A percentile compares a stretch with the other conserved stretches of the same genome.
phyloP scores from a whole-genome alignment of 2,888 invertebrate genomes.

The Euclidia mi region DNA sequence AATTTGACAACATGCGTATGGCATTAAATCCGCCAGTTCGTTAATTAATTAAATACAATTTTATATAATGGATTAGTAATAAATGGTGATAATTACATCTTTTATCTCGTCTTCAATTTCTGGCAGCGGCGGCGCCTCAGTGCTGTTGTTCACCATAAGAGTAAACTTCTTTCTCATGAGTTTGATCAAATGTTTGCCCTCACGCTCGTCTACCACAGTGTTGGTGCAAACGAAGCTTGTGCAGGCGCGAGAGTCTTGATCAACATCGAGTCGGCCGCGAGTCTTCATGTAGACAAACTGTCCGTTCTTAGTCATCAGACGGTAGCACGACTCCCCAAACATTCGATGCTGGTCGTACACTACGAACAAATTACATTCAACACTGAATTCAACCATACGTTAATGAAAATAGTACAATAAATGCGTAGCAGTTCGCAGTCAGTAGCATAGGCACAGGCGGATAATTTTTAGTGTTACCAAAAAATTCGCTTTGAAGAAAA shows the following conservation, averaged over 20 bases:
- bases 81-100: constrained; percentile 56
- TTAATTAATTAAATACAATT: no score
- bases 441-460: no score
- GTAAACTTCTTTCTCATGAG: constrained; percentile 94
- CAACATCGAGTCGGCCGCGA: constrained; percentile 94
- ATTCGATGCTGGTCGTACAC: constrained; percentile 95
- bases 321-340: constrained; percentile 95
- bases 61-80: neutral
- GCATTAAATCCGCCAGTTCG: no score
- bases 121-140: constrained; percentile 38
- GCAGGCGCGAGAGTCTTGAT: constrained; percentile 92
- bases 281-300: constrained; percentile 95
- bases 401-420: neutral
- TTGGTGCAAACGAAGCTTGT: constrained; percentile 96
- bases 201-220: constrained; percentile 92
- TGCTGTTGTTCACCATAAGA: constrained; percentile 79
- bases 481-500: constrained; percentile 4
- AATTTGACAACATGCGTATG: no score
- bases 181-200: constrained; percentile 92
- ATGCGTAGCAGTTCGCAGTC: constrained; percentile 3
- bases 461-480: no score
- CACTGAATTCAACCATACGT: constrained; percentile 1
- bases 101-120: constrained; percentile 51
- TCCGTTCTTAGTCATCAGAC: constrained; percentile 94
- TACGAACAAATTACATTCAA: constrained; percentile 51